Percentiles rank a stretch among this genome's conserved stretches.
phyloP scores from a whole-genome alignment of 1,140 invertebrate species.

The Tenebrio molitor region DNA sequence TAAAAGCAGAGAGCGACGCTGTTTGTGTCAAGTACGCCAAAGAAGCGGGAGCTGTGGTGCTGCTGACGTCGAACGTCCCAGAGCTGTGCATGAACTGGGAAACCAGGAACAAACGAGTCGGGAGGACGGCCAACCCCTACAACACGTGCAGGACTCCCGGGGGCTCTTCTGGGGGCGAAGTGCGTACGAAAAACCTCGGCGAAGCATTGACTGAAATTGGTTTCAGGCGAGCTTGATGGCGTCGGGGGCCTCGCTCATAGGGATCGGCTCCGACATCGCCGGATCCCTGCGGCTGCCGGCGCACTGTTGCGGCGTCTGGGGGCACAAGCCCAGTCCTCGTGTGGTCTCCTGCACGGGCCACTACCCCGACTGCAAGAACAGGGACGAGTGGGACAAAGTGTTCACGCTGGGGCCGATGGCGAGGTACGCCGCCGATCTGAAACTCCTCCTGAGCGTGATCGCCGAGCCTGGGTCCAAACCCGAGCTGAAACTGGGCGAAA shows the following conservation, averaged over 20 bases:
- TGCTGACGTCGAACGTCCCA: conserved; percentile 92
- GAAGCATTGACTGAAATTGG: neutral
- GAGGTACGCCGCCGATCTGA: conserved; percentile 86
- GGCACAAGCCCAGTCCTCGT: conserved; percentile 82
- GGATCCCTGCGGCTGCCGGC: conserved; percentile 89
- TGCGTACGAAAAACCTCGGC: too few species aligned
- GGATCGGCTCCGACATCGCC: conserved; percentile 86
- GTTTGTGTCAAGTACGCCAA: conserved; percentile 77
- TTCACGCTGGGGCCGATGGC: conserved; percentile 84
- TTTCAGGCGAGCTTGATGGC: conserved; percentile 75
- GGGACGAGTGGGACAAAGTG: conserved; percentile 59
- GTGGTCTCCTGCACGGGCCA: conserved; percentile 70
- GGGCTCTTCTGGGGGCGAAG: conserved; percentile 85
- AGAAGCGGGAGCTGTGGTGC: conserved; percentile 86
- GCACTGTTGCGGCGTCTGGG: conserved; percentile 88
- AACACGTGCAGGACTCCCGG: conserved; percentile 81
- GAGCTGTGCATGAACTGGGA: conserved; percentile 94
- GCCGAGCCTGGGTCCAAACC: conserved; percentile 50
- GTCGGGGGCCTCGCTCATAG: conserved; percentile 81
- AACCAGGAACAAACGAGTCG: conserved; percentile 88
- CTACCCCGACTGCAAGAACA: conserved; percentile 45
- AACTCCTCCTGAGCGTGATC: conserved; percentile 76
- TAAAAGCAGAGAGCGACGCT: conserved; percentile 79
- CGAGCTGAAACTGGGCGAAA: conserved; percentile 52
- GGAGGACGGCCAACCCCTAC: conserved; percentile 91